Conservation (phyloP, 2,113 vertebrate species). For the Capreolus pygargus region DNA sequence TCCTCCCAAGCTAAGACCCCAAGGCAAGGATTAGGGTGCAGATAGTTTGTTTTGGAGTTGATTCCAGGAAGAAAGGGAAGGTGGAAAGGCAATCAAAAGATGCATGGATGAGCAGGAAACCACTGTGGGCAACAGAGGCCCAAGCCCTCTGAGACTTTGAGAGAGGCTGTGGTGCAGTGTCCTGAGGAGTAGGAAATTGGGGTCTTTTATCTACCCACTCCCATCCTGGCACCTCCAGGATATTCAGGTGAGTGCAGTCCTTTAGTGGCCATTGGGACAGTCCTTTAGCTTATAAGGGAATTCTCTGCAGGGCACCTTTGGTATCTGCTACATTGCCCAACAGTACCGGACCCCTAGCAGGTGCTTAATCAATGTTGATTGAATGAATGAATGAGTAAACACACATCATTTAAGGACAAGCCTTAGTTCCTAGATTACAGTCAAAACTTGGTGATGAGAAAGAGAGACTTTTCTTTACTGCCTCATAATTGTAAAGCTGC, state of each 20-base stretch:
- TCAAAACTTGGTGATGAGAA: neutral
- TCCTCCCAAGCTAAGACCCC: neutral
- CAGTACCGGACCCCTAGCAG: neutral
- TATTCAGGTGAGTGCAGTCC: neutral
- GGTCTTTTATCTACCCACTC: neutral
- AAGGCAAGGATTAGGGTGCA: neutral
- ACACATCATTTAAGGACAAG: neutral
- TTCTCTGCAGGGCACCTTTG: neutral
- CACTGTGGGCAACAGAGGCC: neutral
- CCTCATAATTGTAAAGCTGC: neutral
- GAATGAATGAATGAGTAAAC: neutral
- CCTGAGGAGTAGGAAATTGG: neutral
- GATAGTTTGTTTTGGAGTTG: neutral
- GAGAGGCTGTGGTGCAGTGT: neutral
- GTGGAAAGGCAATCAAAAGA: neutral
- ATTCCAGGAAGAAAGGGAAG: neutral
- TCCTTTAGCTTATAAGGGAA: neutral
- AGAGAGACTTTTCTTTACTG: neutral
- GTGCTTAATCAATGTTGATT: neutral
- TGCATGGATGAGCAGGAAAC: neutral
- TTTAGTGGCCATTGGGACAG: neutral
- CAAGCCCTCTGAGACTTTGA: neutral
- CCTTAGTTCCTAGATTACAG: neutral
- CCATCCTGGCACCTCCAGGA: neutral
- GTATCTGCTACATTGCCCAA: neutral